Evolutionary conservation across 1,140 invertebrate species (phyloP).

Genomic region (Bombus difficillimus): DNA sequence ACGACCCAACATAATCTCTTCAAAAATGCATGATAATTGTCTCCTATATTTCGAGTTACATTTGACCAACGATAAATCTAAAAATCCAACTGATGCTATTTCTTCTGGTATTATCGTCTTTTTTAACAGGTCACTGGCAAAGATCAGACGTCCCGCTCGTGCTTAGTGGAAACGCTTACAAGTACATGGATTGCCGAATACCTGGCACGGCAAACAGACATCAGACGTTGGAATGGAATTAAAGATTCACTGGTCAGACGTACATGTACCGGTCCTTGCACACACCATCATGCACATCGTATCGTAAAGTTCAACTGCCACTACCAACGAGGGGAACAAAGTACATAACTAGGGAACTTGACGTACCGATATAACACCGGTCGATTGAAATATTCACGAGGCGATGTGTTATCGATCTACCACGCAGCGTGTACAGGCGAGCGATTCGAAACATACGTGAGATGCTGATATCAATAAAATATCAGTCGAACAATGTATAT

Average conservation of each 20-base stretch:
- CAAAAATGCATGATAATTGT: too few relatives aligned
- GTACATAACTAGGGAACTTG: constrained; percentile 23
- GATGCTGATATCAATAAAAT: constrained; percentile 54
- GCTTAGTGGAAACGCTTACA: background rate
- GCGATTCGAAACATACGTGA: constrained; percentile 34
- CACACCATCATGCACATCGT: constrained; percentile 33
- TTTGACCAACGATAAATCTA: too few relatives aligned
- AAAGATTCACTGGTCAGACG: constrained; percentile 45
- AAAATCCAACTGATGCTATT: too few relatives aligned
- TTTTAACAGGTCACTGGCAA: background rate
- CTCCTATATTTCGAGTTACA: too few relatives aligned
- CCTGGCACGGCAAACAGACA: background rate
- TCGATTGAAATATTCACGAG: constrained; percentile 59
- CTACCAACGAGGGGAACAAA: background rate
- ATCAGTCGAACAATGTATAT: constrained; percentile 42
- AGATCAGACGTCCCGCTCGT: background rate
- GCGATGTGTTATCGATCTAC: constrained; percentile 52
- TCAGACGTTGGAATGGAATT: background rate
- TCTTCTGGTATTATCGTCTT: too few relatives aligned
- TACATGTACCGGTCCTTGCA: background rate
- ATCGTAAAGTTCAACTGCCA: constrained; percentile 31
- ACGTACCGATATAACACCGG: constrained; percentile 21
- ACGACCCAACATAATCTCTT: too few relatives aligned
- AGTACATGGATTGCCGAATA: too few relatives aligned
- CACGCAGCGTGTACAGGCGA: background rate